Conservation (phyloP, 2,888 invertebrate genomes). For the Chymomyza procnemis region DNA sequence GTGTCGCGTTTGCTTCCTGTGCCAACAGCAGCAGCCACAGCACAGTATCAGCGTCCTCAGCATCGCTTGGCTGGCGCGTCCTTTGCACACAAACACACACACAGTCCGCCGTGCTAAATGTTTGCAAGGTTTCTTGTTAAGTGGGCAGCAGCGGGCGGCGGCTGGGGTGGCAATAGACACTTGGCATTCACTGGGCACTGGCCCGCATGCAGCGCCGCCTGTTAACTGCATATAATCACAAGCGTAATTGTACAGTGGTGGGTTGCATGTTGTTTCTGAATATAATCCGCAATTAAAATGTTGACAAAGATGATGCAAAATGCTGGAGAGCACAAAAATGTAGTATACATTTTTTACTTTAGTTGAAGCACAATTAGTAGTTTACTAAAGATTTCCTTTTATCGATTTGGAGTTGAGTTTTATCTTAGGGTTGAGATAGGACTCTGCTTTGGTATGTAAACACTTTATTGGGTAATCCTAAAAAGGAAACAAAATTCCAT, state of each 20-base stretch:
- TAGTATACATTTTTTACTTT: too few relatives aligned
- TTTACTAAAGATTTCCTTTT: too few relatives aligned
- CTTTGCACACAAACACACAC: not conserved
- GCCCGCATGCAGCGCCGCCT: not conserved
- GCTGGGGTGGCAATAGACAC: conserved; percentile 18
- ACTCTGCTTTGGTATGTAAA: too few relatives aligned
- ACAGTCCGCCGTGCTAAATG: not conserved
- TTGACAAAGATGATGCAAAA: not conserved
- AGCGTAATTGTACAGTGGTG: not conserved
- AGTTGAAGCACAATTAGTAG: too few relatives aligned
- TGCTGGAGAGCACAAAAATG: not conserved
- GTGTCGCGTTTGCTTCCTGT: conserved; percentile 25
- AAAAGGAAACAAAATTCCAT: too few relatives aligned
- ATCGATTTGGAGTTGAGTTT: too few relatives aligned
- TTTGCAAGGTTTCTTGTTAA: conserved; percentile 21
- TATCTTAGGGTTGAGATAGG: too few relatives aligned
- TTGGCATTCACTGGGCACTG: not conserved
- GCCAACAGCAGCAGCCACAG: not conserved
- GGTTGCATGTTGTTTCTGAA: not conserved
- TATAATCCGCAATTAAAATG: not conserved
- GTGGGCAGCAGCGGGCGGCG: conserved; percentile 31
- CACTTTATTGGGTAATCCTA: too few relatives aligned
- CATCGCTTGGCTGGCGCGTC: not conserved
- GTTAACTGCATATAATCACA: not conserved
- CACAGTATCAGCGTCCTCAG: too few relatives aligned